Evolutionary conservation across 2,113 vertebrate species (phyloP).

Genomic region (Oenanthe oenanthe): DNA sequence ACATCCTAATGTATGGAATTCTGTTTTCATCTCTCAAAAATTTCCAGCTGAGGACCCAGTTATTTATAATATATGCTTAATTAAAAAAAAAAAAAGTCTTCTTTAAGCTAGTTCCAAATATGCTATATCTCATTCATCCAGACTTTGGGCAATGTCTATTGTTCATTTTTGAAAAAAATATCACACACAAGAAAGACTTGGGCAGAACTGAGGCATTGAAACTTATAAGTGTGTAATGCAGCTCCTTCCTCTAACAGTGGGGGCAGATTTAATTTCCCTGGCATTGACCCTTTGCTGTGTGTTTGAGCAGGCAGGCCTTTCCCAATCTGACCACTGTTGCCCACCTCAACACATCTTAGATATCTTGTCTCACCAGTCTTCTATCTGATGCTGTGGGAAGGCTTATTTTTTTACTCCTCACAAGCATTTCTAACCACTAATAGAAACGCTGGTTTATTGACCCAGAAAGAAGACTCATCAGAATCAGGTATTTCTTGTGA

Average conservation of each 20-base stretch:
- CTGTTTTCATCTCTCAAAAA: background rate
- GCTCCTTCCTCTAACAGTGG: background rate
- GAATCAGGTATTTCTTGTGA: background rate
- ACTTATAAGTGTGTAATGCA: background rate
- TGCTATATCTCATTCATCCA: background rate
- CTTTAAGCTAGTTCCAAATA: background rate
- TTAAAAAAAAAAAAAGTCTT: background rate
- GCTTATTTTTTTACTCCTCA: background rate
- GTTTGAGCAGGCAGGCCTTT: background rate
- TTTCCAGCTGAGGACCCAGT: background rate
- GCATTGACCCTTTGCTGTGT: background rate
- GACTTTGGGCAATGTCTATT: background rate
- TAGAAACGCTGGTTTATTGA: background rate
- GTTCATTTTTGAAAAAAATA: background rate
- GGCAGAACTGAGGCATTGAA: background rate
- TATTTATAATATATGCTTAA: background rate
- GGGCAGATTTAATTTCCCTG: background rate
- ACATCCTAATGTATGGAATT: background rate
- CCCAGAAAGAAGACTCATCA: background rate
- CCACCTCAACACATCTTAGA: background rate
- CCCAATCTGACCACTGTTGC: rapidly evolving
- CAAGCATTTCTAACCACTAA: background rate
- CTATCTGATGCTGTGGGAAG: background rate
- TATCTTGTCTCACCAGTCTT: background rate
- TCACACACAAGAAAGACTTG: background rate